Evolutionary conservation across 2,113 vertebrate genomes (phyloP).

Genomic region (Osmerus mordax): DNA sequence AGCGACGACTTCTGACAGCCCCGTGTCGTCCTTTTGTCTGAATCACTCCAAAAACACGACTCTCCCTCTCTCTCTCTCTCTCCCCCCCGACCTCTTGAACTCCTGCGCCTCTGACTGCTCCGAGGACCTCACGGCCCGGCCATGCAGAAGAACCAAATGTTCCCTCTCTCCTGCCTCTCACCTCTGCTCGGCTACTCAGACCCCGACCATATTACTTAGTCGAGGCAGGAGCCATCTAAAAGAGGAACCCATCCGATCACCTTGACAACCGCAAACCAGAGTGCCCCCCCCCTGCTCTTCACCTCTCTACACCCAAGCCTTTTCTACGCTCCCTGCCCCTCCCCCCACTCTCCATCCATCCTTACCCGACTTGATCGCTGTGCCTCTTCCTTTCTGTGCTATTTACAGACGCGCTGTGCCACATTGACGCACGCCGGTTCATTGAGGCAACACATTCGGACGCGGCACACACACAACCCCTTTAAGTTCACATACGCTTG

Average conservation of each 20-base stretch:
- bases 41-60: slow-evolving; percentile 50
- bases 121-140: slow-evolving; percentile 23
- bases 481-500: slow-evolving; percentile 8
- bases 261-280: slow-evolving; percentile 65
- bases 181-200: slow-evolving; percentile 54
- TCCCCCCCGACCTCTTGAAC: slow-evolving; percentile 20
- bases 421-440: slow-evolving; percentile 68
- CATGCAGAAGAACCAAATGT: slow-evolving; percentile 22
- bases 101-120: background rate
- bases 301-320: slow-evolving; percentile 8
- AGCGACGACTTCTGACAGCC: slow-evolving; percentile 65
- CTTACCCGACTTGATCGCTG: slow-evolving; percentile 49
- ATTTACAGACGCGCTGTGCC: slow-evolving; percentile 56
- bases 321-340: slow-evolving; percentile 22
- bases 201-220: slow-evolving; percentile 9
- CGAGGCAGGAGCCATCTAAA: slow-evolving; percentile 40
- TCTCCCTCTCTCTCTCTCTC: slow-evolving; percentile 27
- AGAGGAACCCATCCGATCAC: slow-evolving; percentile 55
- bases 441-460: slow-evolving; percentile 64
- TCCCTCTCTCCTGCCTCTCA: slow-evolving; percentile 45
- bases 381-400: slow-evolving; percentile 36
- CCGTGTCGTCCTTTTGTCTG: slow-evolving; percentile 49
- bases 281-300: slow-evolving; percentile 36
- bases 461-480: slow-evolving; percentile 45
- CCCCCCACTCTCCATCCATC: slow-evolving; percentile 54